Evolutionary conservation across 2,888 invertebrate genomes (phyloP), one percentile per base, ranked within the genome.

Genomic region (Drosophila picticornis): DNA sequence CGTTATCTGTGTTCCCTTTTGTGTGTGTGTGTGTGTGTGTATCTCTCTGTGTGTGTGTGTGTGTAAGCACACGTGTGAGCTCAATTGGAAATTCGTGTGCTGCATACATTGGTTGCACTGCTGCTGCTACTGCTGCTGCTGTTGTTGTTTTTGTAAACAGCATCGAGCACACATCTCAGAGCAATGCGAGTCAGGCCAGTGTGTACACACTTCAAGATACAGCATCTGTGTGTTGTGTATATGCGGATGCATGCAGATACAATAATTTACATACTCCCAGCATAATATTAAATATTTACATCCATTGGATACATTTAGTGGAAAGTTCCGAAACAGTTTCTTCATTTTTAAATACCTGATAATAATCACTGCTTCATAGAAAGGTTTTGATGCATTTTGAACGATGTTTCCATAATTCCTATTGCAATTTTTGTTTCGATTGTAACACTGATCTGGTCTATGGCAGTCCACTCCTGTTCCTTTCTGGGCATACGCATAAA

Each of bases 31-130:
- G 29, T 43, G 53, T 71, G 58, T 65, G 29, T 60, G 51, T 31
- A 31, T 31, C 2, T 10, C 4, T 62, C 51, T 67, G 36, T 56
- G 36, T 63, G 58, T 79, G 65, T 76, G 64, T 75, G 65, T 73
- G 65, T 69, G 76, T 81, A 81, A 79, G 77, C 74, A 87, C 83
- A 90, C 90, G 87, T 89, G 90, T 87, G 78, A 88, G 91, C 88
- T 92, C 92, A 92, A 91, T 92, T 92, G 92, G 92, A 92, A 92
- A 92, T 91, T 92, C 92, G 92, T 91, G 92, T 91, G 91, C 90
- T 83, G 90, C 86, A 85, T 90, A 79, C 86, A 77, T 56, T 52
- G 84, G 77, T 56, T 50, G 53, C 22, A 70, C 80, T 90, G 80
- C 77, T 79, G 68, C 71, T 73, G 85, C 64, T 81, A 19, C 1